phyloP scores from a whole-genome alignment of 2,888 invertebrate species.

The Leptogaster cylindrica region DNA sequence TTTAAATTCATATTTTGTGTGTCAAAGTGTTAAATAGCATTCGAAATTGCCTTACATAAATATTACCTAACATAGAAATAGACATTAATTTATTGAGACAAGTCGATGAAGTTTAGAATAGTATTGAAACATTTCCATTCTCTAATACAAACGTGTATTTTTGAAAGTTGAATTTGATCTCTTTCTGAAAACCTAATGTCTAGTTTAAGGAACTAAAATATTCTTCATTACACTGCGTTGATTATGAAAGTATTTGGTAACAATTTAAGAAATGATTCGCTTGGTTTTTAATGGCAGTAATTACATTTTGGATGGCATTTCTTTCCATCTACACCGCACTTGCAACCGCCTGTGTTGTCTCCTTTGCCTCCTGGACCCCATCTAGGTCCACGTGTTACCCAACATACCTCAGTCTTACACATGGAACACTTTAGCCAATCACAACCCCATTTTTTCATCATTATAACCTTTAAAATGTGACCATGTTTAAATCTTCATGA shows the following conservation, averaged over 20 bases:
- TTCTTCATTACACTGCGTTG: too few relatives aligned
- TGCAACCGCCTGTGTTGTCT: conserved; percentile 51
- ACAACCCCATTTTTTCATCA: conserved; percentile 93
- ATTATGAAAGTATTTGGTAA: too few relatives aligned
- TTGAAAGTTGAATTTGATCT: too few relatives aligned
- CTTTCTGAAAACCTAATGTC: too few relatives aligned
- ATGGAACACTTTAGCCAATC: conserved; percentile 91
- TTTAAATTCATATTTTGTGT: too few relatives aligned
- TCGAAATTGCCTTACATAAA: too few relatives aligned
- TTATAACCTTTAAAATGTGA: conserved; percentile 60
- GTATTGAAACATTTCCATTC: too few relatives aligned
- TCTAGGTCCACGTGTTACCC: conserved; percentile 79
- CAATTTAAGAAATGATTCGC: background rate
- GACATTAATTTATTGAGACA: too few relatives aligned
- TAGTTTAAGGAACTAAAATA: background rate
- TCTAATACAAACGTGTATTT: too few relatives aligned
- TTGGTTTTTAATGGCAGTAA: conserved; percentile 50
- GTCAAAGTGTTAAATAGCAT: too few relatives aligned
- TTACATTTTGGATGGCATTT: conserved; percentile 52
- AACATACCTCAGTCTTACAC: conserved; percentile 93
- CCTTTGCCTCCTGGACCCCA: conserved; percentile 52
- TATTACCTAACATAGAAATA: too few relatives aligned
- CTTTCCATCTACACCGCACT: conserved; percentile 50
- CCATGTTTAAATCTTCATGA: background rate
- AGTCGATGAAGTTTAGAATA: too few relatives aligned